A percentile compares a stretch with the other conserved stretches of the same genome.
These are phyloP conservation scores for Perca schrenkii DNA, from an alignment of 2,113 vertebrate genomes.

Conservation along the genomic window DNA sequence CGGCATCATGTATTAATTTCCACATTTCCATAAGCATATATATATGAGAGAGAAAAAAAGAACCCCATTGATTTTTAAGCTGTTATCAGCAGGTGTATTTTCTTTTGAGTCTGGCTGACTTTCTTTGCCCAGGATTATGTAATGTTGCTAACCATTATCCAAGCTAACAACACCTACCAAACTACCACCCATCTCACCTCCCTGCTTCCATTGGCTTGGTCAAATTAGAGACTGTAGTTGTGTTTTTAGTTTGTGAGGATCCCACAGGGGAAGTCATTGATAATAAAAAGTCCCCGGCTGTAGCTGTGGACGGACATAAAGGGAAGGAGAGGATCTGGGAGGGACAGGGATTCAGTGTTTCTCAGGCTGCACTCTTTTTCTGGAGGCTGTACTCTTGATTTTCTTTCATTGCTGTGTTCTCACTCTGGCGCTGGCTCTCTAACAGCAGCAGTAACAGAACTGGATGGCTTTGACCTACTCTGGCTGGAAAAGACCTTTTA, in stretches of 20 bases:
- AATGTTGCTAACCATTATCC: constrained; percentile 42
- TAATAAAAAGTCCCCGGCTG: neutral
- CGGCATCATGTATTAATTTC: neutral
- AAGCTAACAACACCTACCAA: constrained; percentile 43
- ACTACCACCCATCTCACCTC: constrained; percentile 54
- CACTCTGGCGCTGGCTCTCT: constrained; percentile 73
- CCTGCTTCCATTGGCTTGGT: constrained; percentile 9
- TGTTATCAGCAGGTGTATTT: neutral
- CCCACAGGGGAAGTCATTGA: neutral
- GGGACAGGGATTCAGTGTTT: constrained; percentile 66
- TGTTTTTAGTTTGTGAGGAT: neutral
- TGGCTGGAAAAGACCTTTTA: constrained; percentile 67
- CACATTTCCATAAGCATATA: rapidly evolving
- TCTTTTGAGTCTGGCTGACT: neutral
- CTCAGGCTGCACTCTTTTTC: constrained; percentile 58
- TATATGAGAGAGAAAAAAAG: neutral
- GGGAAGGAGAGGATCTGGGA: constrained; percentile 61
- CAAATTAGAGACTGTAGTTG: neutral
- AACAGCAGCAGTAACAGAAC: constrained; percentile 72
- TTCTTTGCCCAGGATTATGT: neutral
- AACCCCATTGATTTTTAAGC: neutral
- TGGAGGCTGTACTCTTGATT: constrained; percentile 65
- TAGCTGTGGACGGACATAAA: constrained; percentile 58
- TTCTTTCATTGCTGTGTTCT: constrained; percentile 56
- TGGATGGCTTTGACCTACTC: constrained; percentile 80